Evolutionary conservation across 1,140 invertebrate species (phyloP).

Genomic region (Achroia grisella): DNA sequence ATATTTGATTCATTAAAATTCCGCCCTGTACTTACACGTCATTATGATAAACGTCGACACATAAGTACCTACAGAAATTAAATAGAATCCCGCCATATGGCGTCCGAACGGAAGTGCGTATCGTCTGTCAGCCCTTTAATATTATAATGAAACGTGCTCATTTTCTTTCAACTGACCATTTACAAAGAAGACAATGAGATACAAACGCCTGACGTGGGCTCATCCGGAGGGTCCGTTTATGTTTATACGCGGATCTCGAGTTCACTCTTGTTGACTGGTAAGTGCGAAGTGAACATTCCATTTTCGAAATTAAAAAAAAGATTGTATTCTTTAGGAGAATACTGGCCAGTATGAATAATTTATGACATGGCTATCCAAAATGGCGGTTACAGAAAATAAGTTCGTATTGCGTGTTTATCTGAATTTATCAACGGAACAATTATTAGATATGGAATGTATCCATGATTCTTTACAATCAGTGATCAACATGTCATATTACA

Average conservation of each 20-base stretch:
- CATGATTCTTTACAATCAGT: too few species aligned
- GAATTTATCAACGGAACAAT: too few species aligned
- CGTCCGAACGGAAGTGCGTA: conserved; percentile 59
- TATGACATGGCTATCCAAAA: too few species aligned
- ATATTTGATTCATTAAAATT: neutral
- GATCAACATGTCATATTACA: too few species aligned
- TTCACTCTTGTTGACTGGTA: conserved; percentile 12
- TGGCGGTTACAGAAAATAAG: too few species aligned
- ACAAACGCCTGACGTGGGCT: conserved; percentile 32
- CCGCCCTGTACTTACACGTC: conserved; percentile 8
- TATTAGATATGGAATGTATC: too few species aligned
- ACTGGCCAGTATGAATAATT: neutral
- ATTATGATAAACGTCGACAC: conserved; percentile 18
- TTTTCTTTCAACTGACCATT: conserved; percentile 61
- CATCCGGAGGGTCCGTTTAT: conserved; percentile 43
- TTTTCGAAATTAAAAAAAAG: conserved; percentile 5
- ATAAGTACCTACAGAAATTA: conserved; percentile 40
- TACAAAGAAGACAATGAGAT: conserved; percentile 58
- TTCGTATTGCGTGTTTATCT: too few species aligned
- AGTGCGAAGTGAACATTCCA: conserved; percentile 6
- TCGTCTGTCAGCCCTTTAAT: conserved; percentile 65
- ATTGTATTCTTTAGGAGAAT: conserved; percentile 1
- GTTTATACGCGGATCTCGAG: conserved; percentile 14
- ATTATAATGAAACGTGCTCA: conserved; percentile 61
- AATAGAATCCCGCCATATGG: conserved; percentile 56